Conservation (phyloP, 37 sponge, comb jelly and placozoan genomes). For the Halichondria panicea region DNA sequence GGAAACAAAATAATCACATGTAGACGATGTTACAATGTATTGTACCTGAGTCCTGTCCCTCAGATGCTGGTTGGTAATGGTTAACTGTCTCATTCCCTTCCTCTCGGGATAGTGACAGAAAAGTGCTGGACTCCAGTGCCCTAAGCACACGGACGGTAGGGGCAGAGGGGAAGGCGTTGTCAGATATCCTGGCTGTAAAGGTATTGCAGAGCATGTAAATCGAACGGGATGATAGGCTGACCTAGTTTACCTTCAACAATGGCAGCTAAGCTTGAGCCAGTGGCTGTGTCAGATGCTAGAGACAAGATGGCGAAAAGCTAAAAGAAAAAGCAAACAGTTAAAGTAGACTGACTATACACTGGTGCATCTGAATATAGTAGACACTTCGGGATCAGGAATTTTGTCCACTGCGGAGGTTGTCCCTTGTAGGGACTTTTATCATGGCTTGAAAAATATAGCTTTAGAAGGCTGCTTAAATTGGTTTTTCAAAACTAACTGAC, state of each 20-base stretch:
- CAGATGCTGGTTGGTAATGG: background rate
- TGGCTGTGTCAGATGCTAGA: constrained; percentile 28
- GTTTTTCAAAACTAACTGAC: too few relatives aligned
- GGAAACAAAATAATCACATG: background rate
- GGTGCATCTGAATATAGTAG: too few relatives aligned
- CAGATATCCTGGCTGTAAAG: constrained; percentile 52
- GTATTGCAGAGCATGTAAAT: background rate
- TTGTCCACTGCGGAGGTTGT: too few relatives aligned
- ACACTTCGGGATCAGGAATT: too few relatives aligned
- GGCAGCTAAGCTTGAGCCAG: constrained; percentile 44
- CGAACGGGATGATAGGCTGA: background rate
- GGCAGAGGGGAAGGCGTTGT: constrained; percentile 40
- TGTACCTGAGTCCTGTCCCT: background rate
- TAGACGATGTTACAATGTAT: background rate
- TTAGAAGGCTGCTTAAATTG: too few relatives aligned
- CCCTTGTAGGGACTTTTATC: too few relatives aligned
- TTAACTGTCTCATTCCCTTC: background rate
- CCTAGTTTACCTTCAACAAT: constrained; percentile 65
- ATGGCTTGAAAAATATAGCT: too few relatives aligned
- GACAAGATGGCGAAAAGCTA: constrained; percentile 24
- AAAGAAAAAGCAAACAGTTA: background rate
- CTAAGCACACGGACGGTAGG: constrained; percentile 35
- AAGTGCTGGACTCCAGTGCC: constrained; percentile 2
- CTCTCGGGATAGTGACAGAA: constrained; percentile 5
- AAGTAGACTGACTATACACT: background rate